Conservation (phyloP, 2,797 vertebrate species). For the Calcarius lapponicus region DNA sequence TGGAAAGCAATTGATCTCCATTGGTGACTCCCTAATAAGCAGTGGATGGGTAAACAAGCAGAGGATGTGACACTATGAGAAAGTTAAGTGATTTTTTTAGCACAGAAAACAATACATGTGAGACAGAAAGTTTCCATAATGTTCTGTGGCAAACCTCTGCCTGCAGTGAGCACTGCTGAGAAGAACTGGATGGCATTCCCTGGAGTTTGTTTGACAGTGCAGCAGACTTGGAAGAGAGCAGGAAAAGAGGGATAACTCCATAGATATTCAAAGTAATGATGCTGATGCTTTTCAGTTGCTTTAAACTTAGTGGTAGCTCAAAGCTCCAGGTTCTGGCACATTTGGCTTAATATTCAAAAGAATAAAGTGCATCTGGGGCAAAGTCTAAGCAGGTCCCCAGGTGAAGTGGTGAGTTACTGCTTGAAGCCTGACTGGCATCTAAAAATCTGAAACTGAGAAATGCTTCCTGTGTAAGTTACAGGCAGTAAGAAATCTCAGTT, state of each 20-base stretch:
- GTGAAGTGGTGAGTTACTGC: neutral
- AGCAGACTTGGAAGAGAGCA: neutral
- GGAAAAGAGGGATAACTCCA: neutral
- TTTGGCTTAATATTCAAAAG: neutral
- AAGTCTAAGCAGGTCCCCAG: neutral
- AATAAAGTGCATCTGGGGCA: neutral
- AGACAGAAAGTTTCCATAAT: neutral
- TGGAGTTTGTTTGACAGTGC: neutral
- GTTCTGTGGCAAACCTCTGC: neutral
- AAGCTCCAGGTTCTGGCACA: fast-evolving
- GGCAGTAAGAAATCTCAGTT: neutral
- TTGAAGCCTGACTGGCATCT: neutral
- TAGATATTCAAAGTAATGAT: neutral
- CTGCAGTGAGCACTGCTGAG: neutral
- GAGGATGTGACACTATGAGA: neutral
- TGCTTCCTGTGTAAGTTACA: neutral
- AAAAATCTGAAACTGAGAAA: neutral
- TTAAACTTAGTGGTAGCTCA: neutral
- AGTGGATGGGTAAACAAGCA: neutral
- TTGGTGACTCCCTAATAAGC: neutral
- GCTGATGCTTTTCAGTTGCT: neutral
- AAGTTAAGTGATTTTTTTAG: neutral
- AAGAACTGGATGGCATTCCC: neutral
- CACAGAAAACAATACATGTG: neutral
- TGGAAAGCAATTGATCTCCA: neutral